Evolutionary conservation across 2,888 invertebrate species (phyloP).

Genomic region (Panopea generosa): DNA sequence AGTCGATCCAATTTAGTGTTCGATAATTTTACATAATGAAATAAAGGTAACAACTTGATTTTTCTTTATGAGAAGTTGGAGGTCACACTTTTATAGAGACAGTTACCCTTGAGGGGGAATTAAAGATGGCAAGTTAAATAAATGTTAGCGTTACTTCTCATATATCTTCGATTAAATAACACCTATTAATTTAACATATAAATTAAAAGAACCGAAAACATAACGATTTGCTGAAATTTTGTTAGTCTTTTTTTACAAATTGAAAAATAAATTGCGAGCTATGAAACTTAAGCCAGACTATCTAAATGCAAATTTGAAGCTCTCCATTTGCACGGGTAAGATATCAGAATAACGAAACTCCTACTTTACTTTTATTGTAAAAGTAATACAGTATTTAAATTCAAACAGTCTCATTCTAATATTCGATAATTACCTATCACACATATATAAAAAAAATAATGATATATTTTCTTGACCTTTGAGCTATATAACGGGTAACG

Average conservation of each 20-base stretch:
- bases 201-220: neutral
- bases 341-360: slow-evolving; percentile 11
- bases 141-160: no score
- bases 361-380: slow-evolving; percentile 9
- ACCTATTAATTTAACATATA: neutral
- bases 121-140: no score
- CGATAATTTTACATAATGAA: no score
- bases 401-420: slow-evolving; percentile 6
- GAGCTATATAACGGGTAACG: slow-evolving; percentile 4
- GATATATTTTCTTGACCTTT: no score
- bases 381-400: slow-evolving; percentile 2
- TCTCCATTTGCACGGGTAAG: neutral
- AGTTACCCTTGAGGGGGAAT: no score
- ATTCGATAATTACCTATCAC: slow-evolving; percentile 4
- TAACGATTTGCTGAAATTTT: neutral
- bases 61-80: no score
- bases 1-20: no score
- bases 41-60: no score
- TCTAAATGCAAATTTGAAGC: slow-evolving; percentile 13
- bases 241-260: neutral
- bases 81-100: no score
- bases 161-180: no score
- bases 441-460: no score
- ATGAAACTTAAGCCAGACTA: neutral
- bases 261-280: neutral